phyloP scores from a whole-genome alignment of 2,113 vertebrate species.

The Aepyceros melampus region DNA sequence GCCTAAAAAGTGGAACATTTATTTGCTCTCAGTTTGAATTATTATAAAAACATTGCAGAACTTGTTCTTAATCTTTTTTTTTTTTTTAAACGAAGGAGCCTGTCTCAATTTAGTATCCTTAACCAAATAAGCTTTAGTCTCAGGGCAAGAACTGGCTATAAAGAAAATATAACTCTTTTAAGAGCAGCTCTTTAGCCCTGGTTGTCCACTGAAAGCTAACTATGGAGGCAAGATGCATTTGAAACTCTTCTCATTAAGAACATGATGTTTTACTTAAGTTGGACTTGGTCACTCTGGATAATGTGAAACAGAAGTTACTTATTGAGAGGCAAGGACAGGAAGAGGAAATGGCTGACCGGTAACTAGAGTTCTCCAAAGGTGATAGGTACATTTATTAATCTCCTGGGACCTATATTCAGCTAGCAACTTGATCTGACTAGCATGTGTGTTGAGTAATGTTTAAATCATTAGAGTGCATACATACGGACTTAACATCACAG shows the following conservation, averaged over 20 bases:
- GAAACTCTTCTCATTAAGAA: conserved; percentile 52
- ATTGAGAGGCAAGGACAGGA: conserved; percentile 39
- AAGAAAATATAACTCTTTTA: conserved; percentile 47
- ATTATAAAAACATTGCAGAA: conserved; percentile 50
- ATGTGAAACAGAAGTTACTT: conserved; percentile 65
- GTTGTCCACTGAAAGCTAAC: not conserved
- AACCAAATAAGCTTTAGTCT: conserved; percentile 52
- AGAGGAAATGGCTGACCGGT: conserved; percentile 28
- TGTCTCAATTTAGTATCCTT: conserved; percentile 56
- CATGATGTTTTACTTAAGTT: conserved; percentile 46
- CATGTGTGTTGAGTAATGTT: not conserved
- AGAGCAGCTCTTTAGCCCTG: not conserved
- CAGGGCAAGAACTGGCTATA: conserved; percentile 27
- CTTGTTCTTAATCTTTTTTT: conserved; percentile 8
- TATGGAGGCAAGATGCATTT: conserved; percentile 24
- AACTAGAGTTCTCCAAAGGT: not conserved
- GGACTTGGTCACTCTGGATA: not conserved
- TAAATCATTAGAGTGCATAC: not conserved
- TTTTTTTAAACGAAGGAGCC: conserved; percentile 2
- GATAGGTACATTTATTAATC: not conserved
- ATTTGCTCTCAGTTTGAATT: conserved; percentile 52
- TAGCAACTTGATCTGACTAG: conserved; percentile 6
- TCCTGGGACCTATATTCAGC: conserved; percentile 17
- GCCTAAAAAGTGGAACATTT: conserved; percentile 21
- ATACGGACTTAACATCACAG: not conserved